A percentile compares a stretch with the other conserved stretches of the same genome.
Conservation (phyloP, 2,888 invertebrate species). For the Agrypnus murinus region DNA sequence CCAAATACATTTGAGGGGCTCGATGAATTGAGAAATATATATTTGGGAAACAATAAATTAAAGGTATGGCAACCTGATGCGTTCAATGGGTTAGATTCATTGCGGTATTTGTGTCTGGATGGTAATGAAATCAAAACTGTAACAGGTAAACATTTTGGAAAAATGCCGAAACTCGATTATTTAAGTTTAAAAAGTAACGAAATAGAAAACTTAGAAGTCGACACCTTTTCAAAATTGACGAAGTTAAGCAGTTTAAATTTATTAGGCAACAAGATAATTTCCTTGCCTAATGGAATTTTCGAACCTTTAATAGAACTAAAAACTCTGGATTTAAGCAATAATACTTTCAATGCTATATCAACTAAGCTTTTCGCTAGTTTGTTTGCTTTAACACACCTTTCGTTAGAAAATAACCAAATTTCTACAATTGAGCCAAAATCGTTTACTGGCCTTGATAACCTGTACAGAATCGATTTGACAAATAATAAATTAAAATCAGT, state of each 20-base stretch:
- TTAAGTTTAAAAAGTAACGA: not conserved
- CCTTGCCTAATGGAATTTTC: not conserved
- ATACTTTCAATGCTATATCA: not conserved
- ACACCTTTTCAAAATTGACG: not conserved
- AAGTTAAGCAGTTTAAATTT: not conserved
- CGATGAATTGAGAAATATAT: not conserved
- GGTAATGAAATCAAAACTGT: not conserved
- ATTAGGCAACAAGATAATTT: not conserved
- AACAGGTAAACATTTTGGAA: not conserved
- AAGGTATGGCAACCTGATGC: not conserved
- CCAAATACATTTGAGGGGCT: no score
- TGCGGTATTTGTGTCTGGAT: not conserved
- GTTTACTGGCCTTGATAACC: not conserved
- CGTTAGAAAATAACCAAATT: no score
- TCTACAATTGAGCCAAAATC: no score
- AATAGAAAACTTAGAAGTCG: not conserved
- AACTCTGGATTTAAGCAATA: not conserved
- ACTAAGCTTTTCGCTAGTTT: no score
- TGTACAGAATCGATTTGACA: no score
- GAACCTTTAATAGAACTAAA: not conserved
- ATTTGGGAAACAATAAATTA: conserved; percentile 7
- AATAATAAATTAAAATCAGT: not conserved
- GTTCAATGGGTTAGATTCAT: conserved; percentile 5
- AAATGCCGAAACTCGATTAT: not conserved
- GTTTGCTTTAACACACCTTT: no score